A percentile compares a stretch with the other conserved stretches of the same genome.
phyloP scores from a whole-genome alignment of 2,888 invertebrate genomes.

The Limnephilus lunatus region DNA sequence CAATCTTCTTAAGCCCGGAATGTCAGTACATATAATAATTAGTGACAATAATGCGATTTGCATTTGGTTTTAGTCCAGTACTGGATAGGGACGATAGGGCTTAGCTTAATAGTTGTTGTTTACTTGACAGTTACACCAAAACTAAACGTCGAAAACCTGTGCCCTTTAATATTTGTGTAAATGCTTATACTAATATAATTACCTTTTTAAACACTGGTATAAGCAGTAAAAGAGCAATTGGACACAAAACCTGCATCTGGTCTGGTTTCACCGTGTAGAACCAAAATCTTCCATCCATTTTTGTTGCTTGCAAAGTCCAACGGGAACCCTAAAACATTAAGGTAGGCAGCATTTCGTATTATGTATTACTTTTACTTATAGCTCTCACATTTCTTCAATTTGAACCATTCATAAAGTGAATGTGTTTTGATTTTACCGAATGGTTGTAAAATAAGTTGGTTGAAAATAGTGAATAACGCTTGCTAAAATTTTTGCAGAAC shows the following conservation, averaged over 20 bases:
- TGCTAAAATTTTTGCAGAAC: not conserved
- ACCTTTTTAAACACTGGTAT: slow-evolving; percentile 84
- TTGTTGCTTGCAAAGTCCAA: slow-evolving; percentile 89
- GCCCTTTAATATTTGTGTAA: not conserved
- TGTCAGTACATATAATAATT: no score
- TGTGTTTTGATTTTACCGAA: not conserved
- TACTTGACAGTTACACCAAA: no score
- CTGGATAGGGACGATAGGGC: no score
- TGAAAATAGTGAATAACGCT: not conserved
- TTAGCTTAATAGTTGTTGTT: no score
- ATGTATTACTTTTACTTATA: not conserved
- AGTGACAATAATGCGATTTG: no score
- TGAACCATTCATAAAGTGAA: not conserved
- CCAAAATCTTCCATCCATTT: slow-evolving; percentile 85
- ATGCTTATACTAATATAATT: not conserved
- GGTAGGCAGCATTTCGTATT: not conserved
- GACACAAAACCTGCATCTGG: slow-evolving; percentile 90
- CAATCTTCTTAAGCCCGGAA: no score
- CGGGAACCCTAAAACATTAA: slow-evolving; percentile 79
- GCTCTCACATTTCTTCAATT: not conserved
- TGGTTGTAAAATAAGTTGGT: not conserved
- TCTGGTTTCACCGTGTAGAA: slow-evolving; percentile 85
- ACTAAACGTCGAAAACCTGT: no score
- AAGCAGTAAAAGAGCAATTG: slow-evolving; percentile 83
- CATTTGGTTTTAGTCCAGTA: no score